phyloP scores from a whole-genome alignment of 2,797 vertebrate genomes.

The Crenichthys baileyi region DNA sequence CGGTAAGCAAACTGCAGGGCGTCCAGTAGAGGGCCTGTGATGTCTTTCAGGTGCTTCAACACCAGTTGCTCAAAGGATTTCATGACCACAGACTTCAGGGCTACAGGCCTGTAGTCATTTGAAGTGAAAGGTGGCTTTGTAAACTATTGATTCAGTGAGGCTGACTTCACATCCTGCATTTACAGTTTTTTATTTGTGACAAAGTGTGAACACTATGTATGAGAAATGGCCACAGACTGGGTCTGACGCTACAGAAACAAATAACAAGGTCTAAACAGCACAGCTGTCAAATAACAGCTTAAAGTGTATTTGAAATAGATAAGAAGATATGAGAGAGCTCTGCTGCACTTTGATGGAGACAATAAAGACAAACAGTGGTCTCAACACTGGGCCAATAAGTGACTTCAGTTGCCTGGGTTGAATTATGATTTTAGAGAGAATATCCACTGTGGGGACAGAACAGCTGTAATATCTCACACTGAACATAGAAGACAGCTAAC shows the following conservation, averaged over 20 bases:
- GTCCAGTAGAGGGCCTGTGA: too few species aligned
- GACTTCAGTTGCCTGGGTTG: neutral
- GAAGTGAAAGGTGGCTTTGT: neutral
- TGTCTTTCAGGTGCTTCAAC: too few species aligned
- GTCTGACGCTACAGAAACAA: neutral
- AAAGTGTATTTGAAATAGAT: slow-evolving; percentile 15
- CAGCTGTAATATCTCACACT: neutral
- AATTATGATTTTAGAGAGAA: slow-evolving; percentile 18
- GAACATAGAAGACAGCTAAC: neutral
- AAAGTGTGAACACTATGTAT: neutral
- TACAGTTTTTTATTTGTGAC: neutral
- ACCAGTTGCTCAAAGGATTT: too few species aligned
- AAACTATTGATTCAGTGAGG: neutral
- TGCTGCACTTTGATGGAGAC: neutral
- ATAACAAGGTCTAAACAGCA: neutral
- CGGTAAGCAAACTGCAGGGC: too few species aligned
- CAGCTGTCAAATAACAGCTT: slow-evolving; percentile 8
- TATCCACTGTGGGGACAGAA: slow-evolving; percentile 1
- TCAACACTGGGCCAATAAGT: slow-evolving; percentile 19
- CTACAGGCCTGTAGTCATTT: too few species aligned
- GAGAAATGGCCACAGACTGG: neutral
- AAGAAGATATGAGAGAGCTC: slow-evolving; percentile 16
- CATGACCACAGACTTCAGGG: too few species aligned
- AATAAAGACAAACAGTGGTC: neutral
- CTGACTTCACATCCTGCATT: neutral